Conservation (phyloP, 2,113 vertebrate species). For the Lethenteron reissneri region DNA sequence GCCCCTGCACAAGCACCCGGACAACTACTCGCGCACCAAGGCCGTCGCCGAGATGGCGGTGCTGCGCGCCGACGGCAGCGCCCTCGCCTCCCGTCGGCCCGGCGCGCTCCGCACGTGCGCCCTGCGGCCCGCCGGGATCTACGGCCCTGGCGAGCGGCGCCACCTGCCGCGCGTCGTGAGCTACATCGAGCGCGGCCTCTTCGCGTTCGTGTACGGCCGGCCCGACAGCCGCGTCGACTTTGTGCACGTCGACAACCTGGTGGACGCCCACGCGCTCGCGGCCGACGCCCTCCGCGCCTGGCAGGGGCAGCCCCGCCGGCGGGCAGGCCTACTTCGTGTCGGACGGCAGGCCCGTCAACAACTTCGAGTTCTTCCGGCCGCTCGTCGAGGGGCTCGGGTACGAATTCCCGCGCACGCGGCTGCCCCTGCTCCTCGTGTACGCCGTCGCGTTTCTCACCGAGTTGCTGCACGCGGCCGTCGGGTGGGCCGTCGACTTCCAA, state of each 20-base stretch:
- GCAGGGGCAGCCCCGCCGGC: conserved; percentile 29
- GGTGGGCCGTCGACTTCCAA: conserved; percentile 57
- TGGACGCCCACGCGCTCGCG: conserved; percentile 49
- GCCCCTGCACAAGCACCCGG: conserved; percentile 58
- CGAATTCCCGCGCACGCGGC: conserved; percentile 36
- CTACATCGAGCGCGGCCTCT: conserved; percentile 57
- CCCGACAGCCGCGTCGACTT: conserved; percentile 60
- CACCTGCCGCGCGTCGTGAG: conserved; percentile 72
- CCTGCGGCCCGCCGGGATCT: conserved; percentile 66
- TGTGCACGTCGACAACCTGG: conserved; percentile 71
- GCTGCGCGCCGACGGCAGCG: conserved; percentile 34
- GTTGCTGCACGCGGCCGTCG: conserved; percentile 33
- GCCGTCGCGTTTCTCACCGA: conserved; percentile 60
- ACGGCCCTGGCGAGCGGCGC: conserved; percentile 66
- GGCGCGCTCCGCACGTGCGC: conserved; percentile 46
- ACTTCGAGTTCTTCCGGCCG: conserved; percentile 75
- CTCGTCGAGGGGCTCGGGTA: conserved; percentile 74
- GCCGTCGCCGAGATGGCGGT: conserved; percentile 63
- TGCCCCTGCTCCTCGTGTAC: conserved; percentile 52
- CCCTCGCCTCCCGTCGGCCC: conserved; percentile 14
- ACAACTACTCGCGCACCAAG: conserved; percentile 84
- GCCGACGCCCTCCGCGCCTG: conserved; percentile 31
- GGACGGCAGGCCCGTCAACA: conserved; percentile 58
- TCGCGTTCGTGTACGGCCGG: conserved; percentile 55
- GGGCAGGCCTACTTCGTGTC: conserved; percentile 89